These are phyloP conservation scores for Heliconius sara DNA, from an alignment of 2,888 invertebrate genomes.

Conservation along the genomic window DNA sequence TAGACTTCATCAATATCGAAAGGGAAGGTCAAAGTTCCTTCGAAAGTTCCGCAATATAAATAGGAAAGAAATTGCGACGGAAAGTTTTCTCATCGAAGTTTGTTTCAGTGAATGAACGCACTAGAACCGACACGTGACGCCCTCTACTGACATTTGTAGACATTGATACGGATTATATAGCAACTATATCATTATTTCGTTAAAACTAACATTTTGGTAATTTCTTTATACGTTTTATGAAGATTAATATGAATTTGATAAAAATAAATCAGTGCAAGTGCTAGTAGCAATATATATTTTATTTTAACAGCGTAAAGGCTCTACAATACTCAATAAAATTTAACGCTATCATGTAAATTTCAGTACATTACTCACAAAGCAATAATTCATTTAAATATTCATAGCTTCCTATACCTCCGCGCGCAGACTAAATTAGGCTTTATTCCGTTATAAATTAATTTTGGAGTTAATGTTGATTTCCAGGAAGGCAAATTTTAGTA, in stretches of 20 bases:
- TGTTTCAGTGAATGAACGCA: not conserved
- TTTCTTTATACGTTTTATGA: no score
- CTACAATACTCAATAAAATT: not conserved
- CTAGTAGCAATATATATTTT: no score
- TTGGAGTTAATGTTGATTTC: not conserved
- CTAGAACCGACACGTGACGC: not conserved
- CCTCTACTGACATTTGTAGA: not conserved
- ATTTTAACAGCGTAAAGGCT: no score
- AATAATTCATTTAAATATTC: conserved; percentile 4
- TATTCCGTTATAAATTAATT: not conserved
- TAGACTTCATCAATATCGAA: not conserved
- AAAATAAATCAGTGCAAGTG: no score
- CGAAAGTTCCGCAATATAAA: conserved; percentile 12
- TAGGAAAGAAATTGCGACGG: conserved; percentile 21
- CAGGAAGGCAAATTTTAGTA: not conserved
- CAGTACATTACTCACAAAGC: not conserved
- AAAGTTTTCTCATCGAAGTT: conserved; percentile 29
- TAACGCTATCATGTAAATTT: not conserved
- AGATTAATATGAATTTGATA: no score
- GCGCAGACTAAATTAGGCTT: not conserved
- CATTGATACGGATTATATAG: not conserved
- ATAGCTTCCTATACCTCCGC: not conserved
- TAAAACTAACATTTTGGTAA: no score
- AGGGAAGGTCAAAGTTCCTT: not conserved
- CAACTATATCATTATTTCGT: not conserved